Evolutionary conservation across 1,140 invertebrate genomes (phyloP).

Genomic region (Drosophila mojavensis): DNA sequence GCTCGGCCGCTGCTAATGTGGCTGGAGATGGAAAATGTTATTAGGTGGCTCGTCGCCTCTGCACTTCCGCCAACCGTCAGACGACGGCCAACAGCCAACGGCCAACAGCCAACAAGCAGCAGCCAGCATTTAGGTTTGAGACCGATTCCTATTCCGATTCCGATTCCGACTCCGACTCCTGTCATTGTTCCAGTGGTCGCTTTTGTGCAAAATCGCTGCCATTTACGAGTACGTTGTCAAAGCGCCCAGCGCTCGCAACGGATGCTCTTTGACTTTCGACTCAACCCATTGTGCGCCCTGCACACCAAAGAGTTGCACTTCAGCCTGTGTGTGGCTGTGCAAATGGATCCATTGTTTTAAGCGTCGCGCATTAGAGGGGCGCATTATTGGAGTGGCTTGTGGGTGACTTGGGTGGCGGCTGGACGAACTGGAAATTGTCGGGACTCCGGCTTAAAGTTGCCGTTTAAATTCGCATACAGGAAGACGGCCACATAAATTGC

Average conservation of each 20-base stretch:
- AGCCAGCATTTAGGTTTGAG: conserved; percentile 7
- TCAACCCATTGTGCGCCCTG: conserved; percentile 52
- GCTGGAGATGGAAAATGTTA: conserved; percentile 57
- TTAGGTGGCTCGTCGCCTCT: conserved; percentile 73
- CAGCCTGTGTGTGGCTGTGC: conserved; percentile 53
- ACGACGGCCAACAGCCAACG: conserved; percentile 1
- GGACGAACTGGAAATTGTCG: conserved; percentile 56
- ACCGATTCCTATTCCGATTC: conserved; percentile 14
- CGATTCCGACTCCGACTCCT: conserved; percentile 11
- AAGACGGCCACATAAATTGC: conserved; percentile 71
- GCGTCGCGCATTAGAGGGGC: conserved; percentile 50
- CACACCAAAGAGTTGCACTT: conserved; percentile 73
- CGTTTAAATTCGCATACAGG: conserved; percentile 54
- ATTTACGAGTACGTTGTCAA: conserved; percentile 53
- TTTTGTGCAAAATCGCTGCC: conserved; percentile 57
- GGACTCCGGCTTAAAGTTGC: conserved; percentile 41
- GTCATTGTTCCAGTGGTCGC: conserved; percentile 63
- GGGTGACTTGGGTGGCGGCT: background rate
- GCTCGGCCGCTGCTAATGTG: conserved; percentile 9
- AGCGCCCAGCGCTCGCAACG: conserved; percentile 42
- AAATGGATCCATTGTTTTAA: conserved; percentile 73
- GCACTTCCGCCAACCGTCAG: conserved; percentile 54
- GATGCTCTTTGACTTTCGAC: conserved; percentile 71
- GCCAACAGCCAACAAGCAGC: conserved; percentile 9
- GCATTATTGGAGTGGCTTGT: background rate